These are phyloP conservation scores for Ophion ellenae DNA, from an alignment of 2,888 invertebrate genomes.

Conservation along the genomic window DNA sequence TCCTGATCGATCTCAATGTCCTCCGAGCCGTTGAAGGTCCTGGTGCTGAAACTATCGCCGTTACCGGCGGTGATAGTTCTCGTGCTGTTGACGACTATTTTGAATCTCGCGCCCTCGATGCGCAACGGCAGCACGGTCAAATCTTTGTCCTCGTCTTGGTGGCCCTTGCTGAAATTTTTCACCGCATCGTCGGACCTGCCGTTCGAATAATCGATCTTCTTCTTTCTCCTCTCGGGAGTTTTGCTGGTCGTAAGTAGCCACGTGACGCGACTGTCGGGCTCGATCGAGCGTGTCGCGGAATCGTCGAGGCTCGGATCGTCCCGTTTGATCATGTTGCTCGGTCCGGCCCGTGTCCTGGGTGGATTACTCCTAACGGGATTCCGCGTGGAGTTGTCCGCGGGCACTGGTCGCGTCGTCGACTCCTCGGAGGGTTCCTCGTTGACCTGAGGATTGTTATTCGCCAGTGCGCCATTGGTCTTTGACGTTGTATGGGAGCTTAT, in stretches of 20 bases:
- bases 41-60: conserved; percentile 66
- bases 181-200: conserved; percentile 57
- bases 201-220: conserved; percentile 67
- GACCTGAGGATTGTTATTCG: conserved; percentile 18
- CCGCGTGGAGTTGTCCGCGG: not conserved
- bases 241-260: conserved; percentile 74
- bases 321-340: conserved; percentile 14
- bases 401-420: not conserved
- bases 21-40: conserved; percentile 74
- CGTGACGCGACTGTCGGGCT: conserved; percentile 75
- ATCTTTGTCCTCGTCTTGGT: conserved; percentile 63
- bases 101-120: conserved; percentile 73
- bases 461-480: conserved; percentile 59
- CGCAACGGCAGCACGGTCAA: conserved; percentile 76
- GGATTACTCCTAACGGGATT: not conserved
- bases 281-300: not conserved
- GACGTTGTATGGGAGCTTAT: conserved; percentile 74
- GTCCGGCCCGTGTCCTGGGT: conserved; percentile 20
- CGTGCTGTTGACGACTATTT: conserved; percentile 75
- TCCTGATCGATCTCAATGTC: conserved; percentile 75
- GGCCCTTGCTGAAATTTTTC: conserved; percentile 61
- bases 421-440: conserved; percentile 26
- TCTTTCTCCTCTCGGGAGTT: conserved; percentile 56
- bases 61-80: conserved; percentile 67
- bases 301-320: conserved; percentile 18